These are phyloP conservation scores for Callipepla californica DNA, from an alignment of 2,113 vertebrate species.

Conservation along the genomic window DNA sequence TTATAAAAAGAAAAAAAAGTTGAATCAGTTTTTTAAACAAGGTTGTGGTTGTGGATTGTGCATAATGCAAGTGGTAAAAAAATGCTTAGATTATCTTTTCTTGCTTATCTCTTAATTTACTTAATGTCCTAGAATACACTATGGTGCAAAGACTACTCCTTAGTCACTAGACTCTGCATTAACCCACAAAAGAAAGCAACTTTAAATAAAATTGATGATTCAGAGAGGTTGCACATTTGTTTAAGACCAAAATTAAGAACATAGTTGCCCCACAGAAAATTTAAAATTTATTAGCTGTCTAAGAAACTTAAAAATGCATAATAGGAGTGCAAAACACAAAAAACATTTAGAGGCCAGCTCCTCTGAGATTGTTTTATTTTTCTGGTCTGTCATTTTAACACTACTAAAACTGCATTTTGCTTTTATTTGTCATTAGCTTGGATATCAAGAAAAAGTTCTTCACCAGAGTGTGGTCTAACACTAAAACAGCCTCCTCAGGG, in stretches of 20 bases:
- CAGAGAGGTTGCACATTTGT: not conserved
- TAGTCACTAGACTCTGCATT: not conserved
- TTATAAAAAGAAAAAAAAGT: not conserved
- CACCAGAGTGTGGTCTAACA: too few relatives aligned
- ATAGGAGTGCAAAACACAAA: not conserved
- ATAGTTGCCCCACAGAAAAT: not conserved
- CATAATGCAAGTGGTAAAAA: not conserved
- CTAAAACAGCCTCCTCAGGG: too few relatives aligned
- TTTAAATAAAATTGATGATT: not conserved
- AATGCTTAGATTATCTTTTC: not conserved
- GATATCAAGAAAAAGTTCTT: too few relatives aligned
- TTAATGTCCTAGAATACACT: not conserved
- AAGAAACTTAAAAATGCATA: not conserved
- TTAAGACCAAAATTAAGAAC: not conserved
- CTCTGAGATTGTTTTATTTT: not conserved
- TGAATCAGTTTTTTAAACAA: not conserved
- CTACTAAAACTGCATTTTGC: not conserved
- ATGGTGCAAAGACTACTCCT: not conserved
- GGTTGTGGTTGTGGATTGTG: accelerated
- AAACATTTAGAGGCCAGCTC: not conserved
- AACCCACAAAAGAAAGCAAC: not conserved
- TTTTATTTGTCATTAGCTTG: not conserved
- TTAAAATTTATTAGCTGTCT: not conserved
- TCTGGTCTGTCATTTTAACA: not conserved
- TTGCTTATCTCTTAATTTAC: not conserved